Evolutionary conservation across 2,888 invertebrate species (phyloP).

Genomic region (Spatulosminthurus flaviceps): DNA sequence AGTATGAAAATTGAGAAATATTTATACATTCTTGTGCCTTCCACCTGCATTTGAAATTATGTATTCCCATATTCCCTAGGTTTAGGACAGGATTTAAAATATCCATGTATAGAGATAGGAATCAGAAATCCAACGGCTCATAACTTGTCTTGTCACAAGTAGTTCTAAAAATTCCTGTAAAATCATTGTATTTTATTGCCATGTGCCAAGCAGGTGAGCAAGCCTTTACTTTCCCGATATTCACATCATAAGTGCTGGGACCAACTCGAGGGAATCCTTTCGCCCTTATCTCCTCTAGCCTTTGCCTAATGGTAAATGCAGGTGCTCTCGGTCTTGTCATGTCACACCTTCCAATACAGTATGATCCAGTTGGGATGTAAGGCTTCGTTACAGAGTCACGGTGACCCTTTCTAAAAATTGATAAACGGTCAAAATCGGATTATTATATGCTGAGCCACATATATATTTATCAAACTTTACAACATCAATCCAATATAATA

Average conservation of each 20-base stretch:
- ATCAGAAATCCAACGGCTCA: conserved; percentile 12
- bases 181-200: conserved; percentile 38
- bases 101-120: too few species aligned
- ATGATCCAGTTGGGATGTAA: neutral
- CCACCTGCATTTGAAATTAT: too few species aligned
- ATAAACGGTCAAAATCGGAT: too few species aligned
- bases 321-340: conserved; percentile 24
- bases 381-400: neutral
- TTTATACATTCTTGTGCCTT: too few species aligned
- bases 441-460: too few species aligned
- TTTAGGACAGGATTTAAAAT: too few species aligned
- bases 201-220: neutral
- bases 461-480: too few species aligned
- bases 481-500: too few species aligned
- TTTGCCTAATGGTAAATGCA: conserved; percentile 30
- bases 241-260: conserved; percentile 39
- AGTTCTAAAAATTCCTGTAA: conserved; percentile 30
- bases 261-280: conserved; percentile 26
- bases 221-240: neutral
- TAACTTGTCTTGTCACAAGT: conserved; percentile 42
- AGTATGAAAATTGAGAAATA: too few species aligned
- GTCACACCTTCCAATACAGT: conserved; percentile 18
- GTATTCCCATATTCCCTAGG: too few species aligned
- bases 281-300: neutral
- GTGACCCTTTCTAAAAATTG: conserved; percentile 36